These are phyloP conservation scores for Phyllotis vaccarum DNA, from an alignment of 2,797 vertebrate species.

Conservation along the genomic window DNA sequence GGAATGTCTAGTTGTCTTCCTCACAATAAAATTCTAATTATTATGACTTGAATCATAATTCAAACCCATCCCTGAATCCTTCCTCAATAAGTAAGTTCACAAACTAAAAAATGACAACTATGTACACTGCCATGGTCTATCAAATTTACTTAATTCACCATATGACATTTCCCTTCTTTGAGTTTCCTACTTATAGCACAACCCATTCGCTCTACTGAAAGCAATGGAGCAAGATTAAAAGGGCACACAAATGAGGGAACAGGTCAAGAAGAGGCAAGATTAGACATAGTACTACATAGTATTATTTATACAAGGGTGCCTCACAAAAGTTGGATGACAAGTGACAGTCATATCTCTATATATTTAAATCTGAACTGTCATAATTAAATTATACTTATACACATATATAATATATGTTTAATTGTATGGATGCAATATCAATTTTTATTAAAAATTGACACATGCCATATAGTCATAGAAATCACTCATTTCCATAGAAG, in stretches of 20 bases:
- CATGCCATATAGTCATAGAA: conserved; percentile 2
- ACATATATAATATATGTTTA: background rate
- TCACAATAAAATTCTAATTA: conserved; percentile 47
- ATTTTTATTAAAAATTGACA: conserved; percentile 62
- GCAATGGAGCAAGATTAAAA: conserved; percentile 3
- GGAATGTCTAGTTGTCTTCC: background rate
- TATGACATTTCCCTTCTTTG: conserved; percentile 15
- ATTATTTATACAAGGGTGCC: background rate
- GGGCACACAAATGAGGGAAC: background rate
- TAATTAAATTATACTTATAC: background rate
- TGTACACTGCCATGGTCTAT: background rate
- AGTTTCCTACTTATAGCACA: background rate
- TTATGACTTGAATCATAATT: conserved; percentile 64
- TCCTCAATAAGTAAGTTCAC: conserved; percentile 35
- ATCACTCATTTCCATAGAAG: conserved; percentile 50
- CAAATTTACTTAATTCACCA: conserved; percentile 26
- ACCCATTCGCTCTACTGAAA: conserved; percentile 38
- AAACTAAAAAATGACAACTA: conserved; percentile 35
- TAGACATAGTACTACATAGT: conserved; percentile 18
- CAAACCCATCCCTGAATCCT: conserved; percentile 48
- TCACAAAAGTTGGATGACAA: conserved; percentile 40
- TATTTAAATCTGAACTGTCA: background rate
- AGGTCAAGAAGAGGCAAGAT: conserved; percentile 40
- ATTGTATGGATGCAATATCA: background rate
- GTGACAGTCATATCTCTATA: background rate